Percentiles rank a stretch among this genome's conserved stretches.
Conservation (phyloP, 2,797 vertebrate species). For the Peromyscus eremicus region DNA sequence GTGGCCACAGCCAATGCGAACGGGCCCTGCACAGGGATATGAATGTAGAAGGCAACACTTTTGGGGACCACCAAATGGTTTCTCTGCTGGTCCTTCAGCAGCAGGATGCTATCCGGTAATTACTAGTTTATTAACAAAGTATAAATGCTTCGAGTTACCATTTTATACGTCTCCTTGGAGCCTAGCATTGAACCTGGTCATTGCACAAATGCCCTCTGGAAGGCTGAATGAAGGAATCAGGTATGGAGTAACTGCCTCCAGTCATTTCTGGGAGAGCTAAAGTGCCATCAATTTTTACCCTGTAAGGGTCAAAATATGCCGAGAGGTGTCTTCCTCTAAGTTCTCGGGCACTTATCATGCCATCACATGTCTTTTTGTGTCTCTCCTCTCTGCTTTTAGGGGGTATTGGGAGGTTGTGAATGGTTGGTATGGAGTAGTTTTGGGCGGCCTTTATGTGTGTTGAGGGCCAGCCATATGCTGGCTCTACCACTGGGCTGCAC, state of each 20-base stretch:
- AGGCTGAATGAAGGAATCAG: neutral
- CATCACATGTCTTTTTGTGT: neutral
- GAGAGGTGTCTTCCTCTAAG: neutral
- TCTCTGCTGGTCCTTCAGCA: neutral
- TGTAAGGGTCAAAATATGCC: neutral
- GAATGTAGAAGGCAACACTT: neutral
- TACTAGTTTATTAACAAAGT: neutral
- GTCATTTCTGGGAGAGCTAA: neutral
- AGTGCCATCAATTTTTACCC: neutral
- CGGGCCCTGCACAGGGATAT: rapidly evolving
- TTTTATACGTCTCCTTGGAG: neutral
- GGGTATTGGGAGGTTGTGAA: neutral
- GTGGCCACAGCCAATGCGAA: neutral
- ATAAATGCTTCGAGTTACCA: neutral
- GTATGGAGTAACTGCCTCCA: neutral
- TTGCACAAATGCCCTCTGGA: neutral
- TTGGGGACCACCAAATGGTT: neutral
- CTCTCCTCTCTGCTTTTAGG: neutral
- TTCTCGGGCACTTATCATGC: neutral
- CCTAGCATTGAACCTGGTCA: neutral
- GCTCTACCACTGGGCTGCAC: neutral
- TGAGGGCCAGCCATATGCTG: neutral
- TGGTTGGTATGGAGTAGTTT: neutral
- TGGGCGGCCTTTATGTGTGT: neutral
- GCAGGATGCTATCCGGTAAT: neutral